Evolutionary conservation across 2,113 vertebrate genomes (phyloP), one percentile per base, ranked within the genome.

Genomic region (Madoqua kirkii): DNA sequence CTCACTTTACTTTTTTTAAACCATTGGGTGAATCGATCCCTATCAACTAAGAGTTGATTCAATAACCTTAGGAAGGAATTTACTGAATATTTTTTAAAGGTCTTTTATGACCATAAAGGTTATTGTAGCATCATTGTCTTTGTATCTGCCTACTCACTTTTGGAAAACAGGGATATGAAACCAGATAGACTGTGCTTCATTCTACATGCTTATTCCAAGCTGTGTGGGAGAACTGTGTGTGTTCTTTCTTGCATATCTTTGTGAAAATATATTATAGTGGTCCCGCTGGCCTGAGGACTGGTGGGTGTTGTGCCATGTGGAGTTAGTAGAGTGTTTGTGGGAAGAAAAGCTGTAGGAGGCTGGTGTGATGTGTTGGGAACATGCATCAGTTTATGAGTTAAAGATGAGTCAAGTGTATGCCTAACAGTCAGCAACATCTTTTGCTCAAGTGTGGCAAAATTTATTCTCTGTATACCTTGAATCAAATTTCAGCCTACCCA

Each of bases 201-300:
- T 96, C 81, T 87, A 78, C 62, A 67, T 48, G 91, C 67, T 67
- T 57, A 83, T 96, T 98, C 78, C 12, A 11, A 95, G 83, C 43
- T 95, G 85, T 96, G 97, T 98, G 94, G 98, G 98, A 96, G 96
- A 96, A 55, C 57, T 62, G 55, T 94, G 96, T 97, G 88, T 97
- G 96, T 95, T 98, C 93, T 87, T 98, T 85, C 92, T 91, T 94
- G 89, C 60, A 79, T 96, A 91, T 95, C 88, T 95, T 93, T 87
- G 88, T 97, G 86, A 62, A 95, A 96, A 92, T 95, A 71, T 79
- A 83, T 67, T 52, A 48, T 13, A 84, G 92, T 55, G 97, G 94
- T 96, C 52, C 90, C 60, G 43, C 57, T 7, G 71, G 86, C 71
- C 96, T 36, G 17, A 86, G 81, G 85, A 92, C 2, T 21, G 59